Evolutionary conservation across 2,797 vertebrate genomes (phyloP), one percentile per base, ranked within the genome.

Genomic region (Simalia tracyae): DNA sequence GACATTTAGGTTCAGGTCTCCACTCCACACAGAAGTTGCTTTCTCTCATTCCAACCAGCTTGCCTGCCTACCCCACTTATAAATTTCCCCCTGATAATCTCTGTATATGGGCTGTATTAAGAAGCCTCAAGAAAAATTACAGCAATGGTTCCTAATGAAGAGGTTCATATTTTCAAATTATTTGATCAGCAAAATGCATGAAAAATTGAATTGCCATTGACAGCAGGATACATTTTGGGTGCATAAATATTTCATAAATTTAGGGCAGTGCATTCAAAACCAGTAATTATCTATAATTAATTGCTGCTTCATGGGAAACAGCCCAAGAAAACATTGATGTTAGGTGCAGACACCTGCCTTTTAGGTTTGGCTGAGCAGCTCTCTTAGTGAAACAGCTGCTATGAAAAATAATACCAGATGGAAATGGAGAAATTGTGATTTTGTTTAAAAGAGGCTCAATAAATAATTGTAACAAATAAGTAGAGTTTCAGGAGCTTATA

Each of bases 301-400:
- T 89, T 86, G 94, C 85, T 42, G 86, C 89, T 54, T 84, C 5
- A 36, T 89, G 92, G 90, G 84, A 94, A 96, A 93, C 54, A 94
- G 81, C 57, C 72, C 93, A 36, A 92, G 93, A 92, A 90, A 95
- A 87, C 95, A 96, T 93, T 95, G 95, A 96, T 93, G 64, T 56
- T 92, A 54, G 76, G 93, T 87, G 63, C 92, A 94, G 95, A 96
- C 85, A 92, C 91, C 94, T 93, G 66, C 60, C 93, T 88, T 92
- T 89, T 91, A 93, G 94, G 92, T 87, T 89, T 89, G 56, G 28
- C 56, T 63, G 63, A 92, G 86, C 86, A 94, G 85, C 54, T 94
- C 28, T 89, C 87, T 95, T 96, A 95, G 94, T 92, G 93, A 94
- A 84, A 92, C 93, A 94, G 42, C 89, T 93, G 93, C 57, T 46